phyloP scores from a whole-genome alignment of 2,113 vertebrate species.

The Quiscalus mexicanus region DNA sequence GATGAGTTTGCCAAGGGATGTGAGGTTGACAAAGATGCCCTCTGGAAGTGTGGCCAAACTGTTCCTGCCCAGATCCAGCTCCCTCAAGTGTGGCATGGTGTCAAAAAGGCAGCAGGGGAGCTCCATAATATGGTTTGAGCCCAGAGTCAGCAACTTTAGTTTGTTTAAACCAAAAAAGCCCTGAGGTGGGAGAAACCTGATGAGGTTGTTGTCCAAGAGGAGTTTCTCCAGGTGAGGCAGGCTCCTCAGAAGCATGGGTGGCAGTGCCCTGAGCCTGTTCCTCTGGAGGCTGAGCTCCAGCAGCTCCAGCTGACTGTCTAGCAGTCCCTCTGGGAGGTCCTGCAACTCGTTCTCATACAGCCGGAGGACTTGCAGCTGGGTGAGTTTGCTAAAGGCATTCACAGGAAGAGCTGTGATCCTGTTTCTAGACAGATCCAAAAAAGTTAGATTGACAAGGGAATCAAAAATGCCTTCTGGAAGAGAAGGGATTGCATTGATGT shows the following conservation, averaged over 20 bases:
- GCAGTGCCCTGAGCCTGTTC: conserved; percentile 73
- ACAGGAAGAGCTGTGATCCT: conserved; percentile 62
- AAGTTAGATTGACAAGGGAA: conserved; percentile 65
- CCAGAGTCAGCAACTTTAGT: conserved; percentile 69
- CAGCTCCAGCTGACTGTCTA: conserved; percentile 65
- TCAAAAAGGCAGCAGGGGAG: conserved; percentile 64
- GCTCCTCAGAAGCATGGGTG: conserved; percentile 73
- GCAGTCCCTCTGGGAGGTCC: conserved; percentile 71
- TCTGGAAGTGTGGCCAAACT: conserved; percentile 66
- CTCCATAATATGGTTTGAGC: conserved; percentile 66
- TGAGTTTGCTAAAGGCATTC: conserved; percentile 73
- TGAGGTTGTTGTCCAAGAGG: conserved; percentile 43
- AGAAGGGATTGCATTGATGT: conserved; percentile 69
- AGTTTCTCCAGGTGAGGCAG: conserved; percentile 75
- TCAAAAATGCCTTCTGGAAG: conserved; percentile 82
- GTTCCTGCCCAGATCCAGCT: conserved; percentile 77
- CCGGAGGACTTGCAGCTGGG: conserved; percentile 60
- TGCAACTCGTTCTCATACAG: conserved; percentile 80
- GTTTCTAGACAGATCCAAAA: conserved; percentile 78
- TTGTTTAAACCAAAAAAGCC: conserved; percentile 76
- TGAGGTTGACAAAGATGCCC: conserved; percentile 70
- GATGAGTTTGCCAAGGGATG: conserved; percentile 68
- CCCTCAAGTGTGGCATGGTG: conserved; percentile 51
- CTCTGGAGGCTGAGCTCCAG: conserved; percentile 70
- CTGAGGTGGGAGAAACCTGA: conserved; percentile 62